Evolutionary conservation across 92 coral and sea anemone genomes (phyloP).

Genomic region (Porites rus): DNA sequence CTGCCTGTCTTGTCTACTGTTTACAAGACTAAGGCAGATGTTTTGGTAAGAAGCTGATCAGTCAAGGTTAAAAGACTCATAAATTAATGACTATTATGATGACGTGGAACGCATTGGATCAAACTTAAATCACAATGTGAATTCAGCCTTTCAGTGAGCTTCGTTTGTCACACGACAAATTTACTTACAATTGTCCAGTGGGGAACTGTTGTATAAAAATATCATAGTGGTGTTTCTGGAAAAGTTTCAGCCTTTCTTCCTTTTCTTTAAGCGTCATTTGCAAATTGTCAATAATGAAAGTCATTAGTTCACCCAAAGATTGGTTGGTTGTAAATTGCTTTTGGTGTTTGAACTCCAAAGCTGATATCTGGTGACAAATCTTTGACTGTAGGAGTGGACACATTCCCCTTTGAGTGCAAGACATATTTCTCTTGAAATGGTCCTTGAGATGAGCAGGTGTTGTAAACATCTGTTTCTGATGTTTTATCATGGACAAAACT

Average conservation of each 20-base stretch:
- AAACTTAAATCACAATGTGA: too few relatives aligned
- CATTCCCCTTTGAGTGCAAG: constrained; percentile 57
- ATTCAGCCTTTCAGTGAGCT: not conserved
- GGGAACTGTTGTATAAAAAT: constrained; percentile 84
- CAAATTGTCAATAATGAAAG: constrained; percentile 71
- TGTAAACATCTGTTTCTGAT: constrained; percentile 66
- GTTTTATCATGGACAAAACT: constrained; percentile 73
- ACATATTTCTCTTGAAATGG: constrained; percentile 54
- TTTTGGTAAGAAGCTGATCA: too few relatives aligned
- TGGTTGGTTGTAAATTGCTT: constrained; percentile 54
- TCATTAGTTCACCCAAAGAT: constrained; percentile 72
- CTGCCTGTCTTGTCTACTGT: too few relatives aligned
- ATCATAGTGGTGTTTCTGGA: constrained; percentile 82
- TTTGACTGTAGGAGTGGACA: constrained; percentile 67
- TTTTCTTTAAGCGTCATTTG: constrained; percentile 82
- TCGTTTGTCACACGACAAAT: too few relatives aligned
- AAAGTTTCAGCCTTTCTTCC: constrained; percentile 68
- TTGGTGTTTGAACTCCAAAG: constrained; percentile 74
- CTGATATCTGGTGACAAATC: constrained; percentile 71
- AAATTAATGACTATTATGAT: too few relatives aligned
- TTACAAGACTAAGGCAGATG: too few relatives aligned
- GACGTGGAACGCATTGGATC: too few relatives aligned
- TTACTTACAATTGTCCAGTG: constrained; percentile 69
- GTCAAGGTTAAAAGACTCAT: too few relatives aligned
- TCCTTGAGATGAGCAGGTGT: constrained; percentile 65